These are phyloP conservation scores for Ommatoiulus sabulosus DNA, from an alignment of 2,888 invertebrate species.

Conservation along the genomic window DNA sequence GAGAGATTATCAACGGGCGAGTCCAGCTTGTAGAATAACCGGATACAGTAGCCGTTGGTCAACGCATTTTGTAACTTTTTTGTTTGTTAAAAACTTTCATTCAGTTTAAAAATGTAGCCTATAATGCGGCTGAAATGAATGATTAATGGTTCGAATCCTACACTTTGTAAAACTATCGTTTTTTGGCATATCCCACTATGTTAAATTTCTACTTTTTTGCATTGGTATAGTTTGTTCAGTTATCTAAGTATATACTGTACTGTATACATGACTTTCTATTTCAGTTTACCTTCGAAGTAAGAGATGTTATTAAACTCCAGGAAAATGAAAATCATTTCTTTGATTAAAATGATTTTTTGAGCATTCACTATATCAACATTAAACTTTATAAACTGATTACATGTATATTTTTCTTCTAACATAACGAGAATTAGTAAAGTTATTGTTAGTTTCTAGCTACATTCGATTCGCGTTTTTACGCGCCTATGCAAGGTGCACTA, in stretches of 20 bases:
- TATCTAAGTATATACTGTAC: neutral
- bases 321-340: too few relatives aligned
- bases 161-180: neutral
- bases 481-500: too few relatives aligned
- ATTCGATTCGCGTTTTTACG: too few relatives aligned
- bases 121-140: neutral
- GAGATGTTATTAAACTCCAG: too few relatives aligned
- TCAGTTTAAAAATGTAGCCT: neutral
- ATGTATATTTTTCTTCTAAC: too few relatives aligned
- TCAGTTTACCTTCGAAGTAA: too few relatives aligned
- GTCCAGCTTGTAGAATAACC: neutral
- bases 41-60: neutral
- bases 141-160: slow-evolving; percentile 1
- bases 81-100: neutral
- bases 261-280: too few relatives aligned
- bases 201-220: neutral
- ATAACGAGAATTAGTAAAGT: too few relatives aligned
- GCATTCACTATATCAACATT: too few relatives aligned
- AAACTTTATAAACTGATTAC: too few relatives aligned
- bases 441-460: too few relatives aligned
- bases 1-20: neutral
- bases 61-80: neutral
- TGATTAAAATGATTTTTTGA: too few relatives aligned
- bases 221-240: neutral
- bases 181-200: neutral